These are phyloP conservation scores for Leptodactylus fallax DNA, from an alignment of 2,797 vertebrate genomes.

Conservation along the genomic window DNA sequence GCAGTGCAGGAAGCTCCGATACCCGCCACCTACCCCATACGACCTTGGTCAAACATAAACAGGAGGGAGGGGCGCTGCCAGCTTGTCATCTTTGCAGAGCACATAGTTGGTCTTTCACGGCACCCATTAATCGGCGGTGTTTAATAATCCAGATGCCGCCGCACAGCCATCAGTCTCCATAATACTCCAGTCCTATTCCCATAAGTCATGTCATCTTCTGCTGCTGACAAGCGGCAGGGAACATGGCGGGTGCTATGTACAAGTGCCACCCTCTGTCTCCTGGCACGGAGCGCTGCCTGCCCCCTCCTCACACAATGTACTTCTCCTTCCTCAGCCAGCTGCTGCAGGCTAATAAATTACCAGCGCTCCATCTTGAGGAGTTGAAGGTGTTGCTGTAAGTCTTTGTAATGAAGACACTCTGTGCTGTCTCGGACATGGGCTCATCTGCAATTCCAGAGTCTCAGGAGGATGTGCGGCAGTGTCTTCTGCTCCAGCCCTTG, in stretches of 20 bases:
- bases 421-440: constrained; percentile 22
- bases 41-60: too few species aligned
- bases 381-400: neutral
- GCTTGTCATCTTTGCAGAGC: neutral
- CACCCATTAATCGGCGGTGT: neutral
- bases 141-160: neutral
- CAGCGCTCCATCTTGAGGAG: neutral
- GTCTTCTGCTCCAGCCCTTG: neutral
- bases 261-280: neutral
- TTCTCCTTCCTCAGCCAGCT: neutral
- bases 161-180: neutral
- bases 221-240: neutral
- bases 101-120: neutral
- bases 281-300: neutral
- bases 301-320: neutral
- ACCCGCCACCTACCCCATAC: too few species aligned
- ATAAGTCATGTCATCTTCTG: neutral
- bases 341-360: neutral
- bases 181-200: neutral
- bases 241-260: neutral
- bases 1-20: too few species aligned
- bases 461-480: neutral
- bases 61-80: too few species aligned
- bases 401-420: constrained; percentile 39
- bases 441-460: constrained; percentile 14